A percentile compares a stretch with the other conserved stretches of the same genome.
phyloP scores from a whole-genome alignment of 2,888 invertebrate genomes.

The Ennomos fuscantarius region DNA sequence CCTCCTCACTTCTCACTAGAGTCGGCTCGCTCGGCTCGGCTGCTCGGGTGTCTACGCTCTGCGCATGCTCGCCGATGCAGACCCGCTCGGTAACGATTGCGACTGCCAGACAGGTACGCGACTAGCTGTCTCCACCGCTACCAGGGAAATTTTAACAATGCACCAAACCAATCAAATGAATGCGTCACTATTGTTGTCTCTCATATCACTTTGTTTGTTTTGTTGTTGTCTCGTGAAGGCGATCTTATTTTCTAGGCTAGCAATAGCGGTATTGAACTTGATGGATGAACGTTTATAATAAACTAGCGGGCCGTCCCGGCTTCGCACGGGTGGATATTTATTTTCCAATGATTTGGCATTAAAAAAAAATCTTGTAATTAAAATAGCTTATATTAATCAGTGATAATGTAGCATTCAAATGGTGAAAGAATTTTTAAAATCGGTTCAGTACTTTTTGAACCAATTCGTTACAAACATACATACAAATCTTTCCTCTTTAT shows the following conservation, averaged over 20 bases:
- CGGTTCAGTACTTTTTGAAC: no score
- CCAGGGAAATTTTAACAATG: conserved; percentile 77
- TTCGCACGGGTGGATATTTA: no score
- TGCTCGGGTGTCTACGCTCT: conserved; percentile 42
- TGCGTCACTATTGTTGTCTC: conserved; percentile 52
- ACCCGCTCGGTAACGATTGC: conserved; percentile 81
- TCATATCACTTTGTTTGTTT: conserved; percentile 48
- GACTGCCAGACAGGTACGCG: conserved; percentile 75
- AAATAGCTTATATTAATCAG: no score
- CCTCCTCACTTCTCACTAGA: conserved; percentile 71
- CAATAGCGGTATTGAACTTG: conserved; percentile 18
- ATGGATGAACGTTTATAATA: conserved; percentile 10
- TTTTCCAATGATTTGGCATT: no score
- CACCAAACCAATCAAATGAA: conserved; percentile 58
- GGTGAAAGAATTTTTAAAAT: no score
- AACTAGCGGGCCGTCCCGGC: no score
- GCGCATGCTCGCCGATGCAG: conserved; percentile 82
- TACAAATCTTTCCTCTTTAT: no score
- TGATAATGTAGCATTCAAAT: no score
- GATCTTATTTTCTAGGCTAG: conserved; percentile 18
- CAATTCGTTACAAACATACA: no score
- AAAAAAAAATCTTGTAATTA: no score
- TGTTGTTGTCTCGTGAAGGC: conserved; percentile 29
- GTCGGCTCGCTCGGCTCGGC: conserved; percentile 43
- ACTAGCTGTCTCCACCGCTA: conserved; percentile 77